Percentiles rank a stretch among this genome's conserved stretches.
phyloP scores from a whole-genome alignment of 2,113 vertebrate species.

The Anseranas semipalmata region DNA sequence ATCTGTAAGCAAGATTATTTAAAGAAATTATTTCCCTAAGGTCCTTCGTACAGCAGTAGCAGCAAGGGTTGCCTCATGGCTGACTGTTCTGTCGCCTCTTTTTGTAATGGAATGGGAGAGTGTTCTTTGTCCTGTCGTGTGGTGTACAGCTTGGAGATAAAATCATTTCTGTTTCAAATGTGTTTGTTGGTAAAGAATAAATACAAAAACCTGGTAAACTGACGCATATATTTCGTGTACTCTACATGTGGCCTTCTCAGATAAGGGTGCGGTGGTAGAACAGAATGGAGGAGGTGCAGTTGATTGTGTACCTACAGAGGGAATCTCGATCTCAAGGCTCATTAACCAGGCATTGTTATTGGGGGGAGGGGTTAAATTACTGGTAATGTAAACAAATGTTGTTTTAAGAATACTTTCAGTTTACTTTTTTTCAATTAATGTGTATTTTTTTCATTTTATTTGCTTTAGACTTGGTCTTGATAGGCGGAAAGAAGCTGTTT shows the following conservation, averaged over 20 bases:
- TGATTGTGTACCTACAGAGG: neutral
- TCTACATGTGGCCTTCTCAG: neutral
- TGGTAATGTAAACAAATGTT: neutral
- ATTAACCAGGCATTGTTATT: neutral
- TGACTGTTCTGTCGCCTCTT: neutral
- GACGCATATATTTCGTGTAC: neutral
- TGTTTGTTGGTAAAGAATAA: neutral
- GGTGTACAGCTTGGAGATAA: neutral
- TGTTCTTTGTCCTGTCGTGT: neutral
- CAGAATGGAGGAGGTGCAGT: neutral
- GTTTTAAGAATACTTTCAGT: neutral
- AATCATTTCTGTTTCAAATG: neutral
- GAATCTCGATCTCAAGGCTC: slow-evolving; percentile 9
- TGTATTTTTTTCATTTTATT: neutral
- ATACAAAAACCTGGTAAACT: neutral
- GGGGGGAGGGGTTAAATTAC: neutral
- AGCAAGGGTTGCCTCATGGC: neutral
- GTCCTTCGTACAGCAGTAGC: neutral
- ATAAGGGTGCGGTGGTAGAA: neutral
- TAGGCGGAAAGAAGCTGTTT: neutral
- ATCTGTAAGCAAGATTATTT: slow-evolving; percentile 8
- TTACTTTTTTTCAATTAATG: neutral
- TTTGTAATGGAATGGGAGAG: neutral
- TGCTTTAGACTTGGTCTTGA: neutral
- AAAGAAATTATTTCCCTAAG: slow-evolving; percentile 20